phyloP scores from a whole-genome alignment of 2,888 invertebrate genomes.

The Lithosia quadra region DNA sequence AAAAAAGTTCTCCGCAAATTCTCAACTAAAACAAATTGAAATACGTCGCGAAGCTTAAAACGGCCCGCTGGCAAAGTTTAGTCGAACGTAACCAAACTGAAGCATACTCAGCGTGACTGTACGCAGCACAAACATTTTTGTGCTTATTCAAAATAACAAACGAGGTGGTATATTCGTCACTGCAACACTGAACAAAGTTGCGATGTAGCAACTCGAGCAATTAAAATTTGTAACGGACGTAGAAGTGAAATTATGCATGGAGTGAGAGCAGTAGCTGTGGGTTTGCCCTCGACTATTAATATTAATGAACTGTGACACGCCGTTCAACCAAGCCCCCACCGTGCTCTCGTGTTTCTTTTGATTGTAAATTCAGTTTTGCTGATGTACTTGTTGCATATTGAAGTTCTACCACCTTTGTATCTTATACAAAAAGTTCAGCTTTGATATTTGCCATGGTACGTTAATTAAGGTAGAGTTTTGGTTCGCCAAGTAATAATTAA shows the following conservation, averaged over 20 bases:
- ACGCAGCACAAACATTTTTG: slow-evolving; percentile 47
- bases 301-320: slow-evolving; percentile 84
- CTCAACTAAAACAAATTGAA: slow-evolving; percentile 52
- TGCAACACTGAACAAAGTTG: slow-evolving; percentile 62
- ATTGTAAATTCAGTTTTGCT: slow-evolving; percentile 77
- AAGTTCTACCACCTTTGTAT: slow-evolving; percentile 52
- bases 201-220: slow-evolving; percentile 72
- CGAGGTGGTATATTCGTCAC: slow-evolving; percentile 55
- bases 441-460: slow-evolving; percentile 34
- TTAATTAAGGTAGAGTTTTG: slow-evolving; percentile 32
- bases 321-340: slow-evolving; percentile 65
- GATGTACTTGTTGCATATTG: slow-evolving; percentile 75
- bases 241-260: slow-evolving; percentile 80
- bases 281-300: slow-evolving; percentile 76
- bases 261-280: slow-evolving; percentile 74
- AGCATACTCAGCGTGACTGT: slow-evolving; percentile 35
- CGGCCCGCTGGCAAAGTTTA: slow-evolving; percentile 47
- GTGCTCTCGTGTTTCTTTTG: slow-evolving; percentile 75
- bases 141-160: slow-evolving; percentile 53
- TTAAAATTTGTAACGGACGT: slow-evolving; percentile 79
- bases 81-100: slow-evolving; percentile 44
- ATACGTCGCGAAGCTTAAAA: slow-evolving; percentile 47
- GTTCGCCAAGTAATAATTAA: slow-evolving; percentile 33
- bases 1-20: slow-evolving; percentile 49
- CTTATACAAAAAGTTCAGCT: slow-evolving; percentile 35